Evolutionary conservation across 2,888 invertebrate genomes (phyloP).

Genomic region (Polia nebulosa): DNA sequence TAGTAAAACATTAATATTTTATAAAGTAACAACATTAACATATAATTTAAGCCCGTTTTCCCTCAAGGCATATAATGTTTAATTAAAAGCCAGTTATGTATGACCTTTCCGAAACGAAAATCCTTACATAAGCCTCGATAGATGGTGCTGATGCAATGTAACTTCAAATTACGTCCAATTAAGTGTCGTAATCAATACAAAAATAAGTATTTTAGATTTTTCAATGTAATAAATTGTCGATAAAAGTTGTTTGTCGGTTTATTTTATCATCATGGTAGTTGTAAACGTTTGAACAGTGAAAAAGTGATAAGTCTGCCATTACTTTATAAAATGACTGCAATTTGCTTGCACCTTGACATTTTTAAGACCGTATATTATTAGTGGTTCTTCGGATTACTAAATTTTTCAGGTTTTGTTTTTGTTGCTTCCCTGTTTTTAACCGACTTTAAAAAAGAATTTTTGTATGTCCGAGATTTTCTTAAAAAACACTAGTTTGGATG

Average conservation of each 20-base stretch:
- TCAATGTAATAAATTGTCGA: constrained; percentile 46
- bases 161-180: constrained; percentile 68
- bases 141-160: constrained; percentile 70
- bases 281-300: constrained; percentile 71
- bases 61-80: constrained; percentile 49
- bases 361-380: constrained; percentile 62
- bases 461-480: too few species aligned
- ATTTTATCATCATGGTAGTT: constrained; percentile 61
- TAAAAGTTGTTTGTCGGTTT: constrained; percentile 63
- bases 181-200: constrained; percentile 63
- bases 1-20: constrained; percentile 53
- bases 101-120: constrained; percentile 66
- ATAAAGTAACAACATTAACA: constrained; percentile 54
- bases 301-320: constrained; percentile 68
- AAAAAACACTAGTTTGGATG: too few species aligned
- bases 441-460: too few species aligned
- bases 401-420: constrained; percentile 11
- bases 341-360: constrained; percentile 76
- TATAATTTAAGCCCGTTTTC: constrained; percentile 57
- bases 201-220: constrained; percentile 62
- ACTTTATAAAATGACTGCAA: constrained; percentile 69
- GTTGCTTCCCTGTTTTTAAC: background rate
- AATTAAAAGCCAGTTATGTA: constrained; percentile 56
- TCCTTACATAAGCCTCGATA: constrained; percentile 69
- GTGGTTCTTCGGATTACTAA: constrained; percentile 45